Evolutionary conservation across 1,140 invertebrate genomes (phyloP).

Genomic region (Drosophila varians): DNA sequence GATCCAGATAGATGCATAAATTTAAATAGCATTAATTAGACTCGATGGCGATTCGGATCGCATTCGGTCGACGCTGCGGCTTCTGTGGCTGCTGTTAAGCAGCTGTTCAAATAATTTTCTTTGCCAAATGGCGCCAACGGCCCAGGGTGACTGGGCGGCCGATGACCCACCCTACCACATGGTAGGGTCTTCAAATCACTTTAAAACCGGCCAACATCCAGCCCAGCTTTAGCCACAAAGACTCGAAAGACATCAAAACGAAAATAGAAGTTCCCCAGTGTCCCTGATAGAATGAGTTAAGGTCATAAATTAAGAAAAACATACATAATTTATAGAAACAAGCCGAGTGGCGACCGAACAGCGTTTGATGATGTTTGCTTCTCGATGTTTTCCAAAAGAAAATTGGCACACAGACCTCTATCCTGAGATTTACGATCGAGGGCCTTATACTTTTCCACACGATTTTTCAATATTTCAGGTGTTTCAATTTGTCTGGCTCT

Average conservation of each 20-base stretch:
- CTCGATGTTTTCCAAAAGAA: constrained; percentile 57
- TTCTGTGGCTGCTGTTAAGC: constrained; percentile 28
- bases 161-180: constrained; percentile 20
- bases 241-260: constrained; percentile 3
- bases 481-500: constrained; percentile 56
- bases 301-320: constrained; percentile 65
- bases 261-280: constrained; percentile 25
- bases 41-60: constrained; percentile 28
- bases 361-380: constrained; percentile 52
- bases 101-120: constrained; percentile 62
- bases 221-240: no score
- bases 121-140: constrained; percentile 30
- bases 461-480: constrained; percentile 64
- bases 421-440: constrained; percentile 54
- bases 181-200: no score
- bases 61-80: constrained; percentile 21
- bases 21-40: constrained; percentile 63
- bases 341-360: constrained; percentile 21
- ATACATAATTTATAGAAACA: constrained; percentile 52
- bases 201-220: no score
- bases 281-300: constrained; percentile 41
- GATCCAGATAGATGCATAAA: constrained; percentile 62
- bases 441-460: constrained; percentile 48
- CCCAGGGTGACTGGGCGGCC: constrained; percentile 17
- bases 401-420: constrained; percentile 56